Evolutionary conservation across 2,797 vertebrate species (phyloP).

Genomic region (Rhinoraja longicauda): DNA sequence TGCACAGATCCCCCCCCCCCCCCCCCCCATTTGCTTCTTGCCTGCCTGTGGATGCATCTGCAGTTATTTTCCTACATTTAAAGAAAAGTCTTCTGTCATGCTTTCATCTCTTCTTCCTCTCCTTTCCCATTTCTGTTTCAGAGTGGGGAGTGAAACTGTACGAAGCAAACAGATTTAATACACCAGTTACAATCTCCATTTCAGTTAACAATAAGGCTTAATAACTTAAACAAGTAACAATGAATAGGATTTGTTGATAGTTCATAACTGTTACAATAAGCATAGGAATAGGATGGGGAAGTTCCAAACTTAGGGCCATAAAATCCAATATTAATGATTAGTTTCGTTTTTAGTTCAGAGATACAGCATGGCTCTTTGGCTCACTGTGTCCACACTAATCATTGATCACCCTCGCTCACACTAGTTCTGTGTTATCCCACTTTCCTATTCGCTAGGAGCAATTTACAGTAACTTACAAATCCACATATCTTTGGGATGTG

Average conservation of each 20-base stretch:
- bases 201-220: too few species aligned
- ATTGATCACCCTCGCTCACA: too few species aligned
- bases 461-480: too few species aligned
- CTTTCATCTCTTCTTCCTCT: neutral
- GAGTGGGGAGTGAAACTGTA: neutral
- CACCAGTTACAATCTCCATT: neutral
- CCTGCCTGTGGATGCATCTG: neutral
- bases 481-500: too few species aligned
- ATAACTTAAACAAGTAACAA: neutral
- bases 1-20: too few species aligned
- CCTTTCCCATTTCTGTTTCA: neutral
- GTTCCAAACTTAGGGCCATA: neutral
- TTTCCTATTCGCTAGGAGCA: too few species aligned
- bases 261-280: neutral
- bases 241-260: neutral
- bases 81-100: neutral
- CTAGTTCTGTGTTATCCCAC: too few species aligned
- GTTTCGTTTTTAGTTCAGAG: too few species aligned
- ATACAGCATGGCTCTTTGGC: too few species aligned
- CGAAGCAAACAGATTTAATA: too few species aligned
- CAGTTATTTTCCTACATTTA: neutral
- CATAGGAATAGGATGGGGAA: neutral
- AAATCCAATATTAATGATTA: too few species aligned
- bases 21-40: neutral
- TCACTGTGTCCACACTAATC: neutral